phyloP scores from a whole-genome alignment of 30 jellyfish, hydroid and myxozoan genomes.

The Euphysa ruthae region DNA sequence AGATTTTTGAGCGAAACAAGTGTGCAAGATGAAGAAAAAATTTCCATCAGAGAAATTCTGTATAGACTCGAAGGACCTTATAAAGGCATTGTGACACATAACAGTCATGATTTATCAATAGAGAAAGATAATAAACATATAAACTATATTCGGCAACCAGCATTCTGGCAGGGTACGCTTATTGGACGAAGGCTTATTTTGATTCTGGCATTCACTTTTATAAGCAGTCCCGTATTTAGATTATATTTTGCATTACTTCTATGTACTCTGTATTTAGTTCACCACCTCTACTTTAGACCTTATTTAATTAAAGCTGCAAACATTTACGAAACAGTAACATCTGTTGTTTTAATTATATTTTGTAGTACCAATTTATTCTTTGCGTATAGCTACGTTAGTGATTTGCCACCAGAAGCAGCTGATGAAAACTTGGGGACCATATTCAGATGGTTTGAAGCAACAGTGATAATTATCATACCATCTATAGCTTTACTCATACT shows the following conservation, averaged over 20 bases:
- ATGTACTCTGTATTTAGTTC: constrained; percentile 64
- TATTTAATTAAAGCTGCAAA: constrained; percentile 42
- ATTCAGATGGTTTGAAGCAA: constrained; percentile 77
- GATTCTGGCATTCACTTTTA: constrained; percentile 53
- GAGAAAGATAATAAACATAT: background rate
- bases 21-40: constrained; percentile 14
- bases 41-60: constrained; percentile 40
- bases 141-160: constrained; percentile 42
- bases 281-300: constrained; percentile 62
- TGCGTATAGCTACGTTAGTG: constrained; percentile 90
- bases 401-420: constrained; percentile 75
- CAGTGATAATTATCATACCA: constrained; percentile 50
- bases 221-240: constrained; percentile 63
- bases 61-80: constrained; percentile 59
- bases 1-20: too few relatives aligned
- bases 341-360: constrained; percentile 45
- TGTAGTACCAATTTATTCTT: constrained; percentile 76
- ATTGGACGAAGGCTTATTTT: constrained; percentile 50
- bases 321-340: constrained; percentile 49
- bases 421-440: constrained; percentile 42
- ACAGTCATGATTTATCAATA: background rate
- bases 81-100: constrained; percentile 6
- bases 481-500: constrained; percentile 19
- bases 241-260: constrained; percentile 51
- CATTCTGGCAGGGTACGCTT: constrained; percentile 87